Percentiles rank a stretch among this genome's conserved stretches.
phyloP scores from a whole-genome alignment of 2,888 invertebrate genomes.

The Physocephala rufipes region DNA sequence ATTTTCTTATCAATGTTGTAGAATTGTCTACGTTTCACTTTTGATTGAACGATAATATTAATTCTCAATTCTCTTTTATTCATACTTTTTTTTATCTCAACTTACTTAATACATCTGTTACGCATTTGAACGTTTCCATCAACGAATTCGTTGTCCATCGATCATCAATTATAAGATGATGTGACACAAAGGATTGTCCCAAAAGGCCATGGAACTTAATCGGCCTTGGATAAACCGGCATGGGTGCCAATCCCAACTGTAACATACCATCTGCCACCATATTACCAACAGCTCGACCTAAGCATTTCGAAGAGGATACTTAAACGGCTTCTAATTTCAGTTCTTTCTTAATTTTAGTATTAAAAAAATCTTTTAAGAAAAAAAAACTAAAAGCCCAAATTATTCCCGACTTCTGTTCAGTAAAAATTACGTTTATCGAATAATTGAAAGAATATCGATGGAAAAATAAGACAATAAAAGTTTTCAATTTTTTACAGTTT shows the following conservation, averaged over 20 bases:
- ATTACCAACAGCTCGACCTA: not conserved
- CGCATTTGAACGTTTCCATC: conserved; percentile 58
- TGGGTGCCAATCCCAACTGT: conserved; percentile 44
- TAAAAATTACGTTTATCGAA: not conserved
- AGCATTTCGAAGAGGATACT: not conserved
- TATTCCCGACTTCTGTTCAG: not conserved
- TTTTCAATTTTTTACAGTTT: not conserved
- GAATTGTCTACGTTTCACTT: conserved; percentile 54
- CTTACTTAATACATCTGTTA: conserved; percentile 59
- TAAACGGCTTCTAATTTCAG: not conserved
- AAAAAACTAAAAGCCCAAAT: not conserved
- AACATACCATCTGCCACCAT: not conserved
- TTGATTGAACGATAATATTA: not conserved
- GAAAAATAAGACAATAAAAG: not conserved
- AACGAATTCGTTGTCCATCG: conserved; percentile 59
- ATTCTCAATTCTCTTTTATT: not conserved
- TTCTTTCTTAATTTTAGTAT: not conserved
- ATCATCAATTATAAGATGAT: conserved; percentile 61
- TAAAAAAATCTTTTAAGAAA: not conserved
- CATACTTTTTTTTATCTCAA: not conserved
- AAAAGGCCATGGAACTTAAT: conserved; percentile 61
- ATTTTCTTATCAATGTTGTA: conserved; percentile 54
- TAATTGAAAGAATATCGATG: not conserved
- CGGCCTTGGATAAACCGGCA: conserved; percentile 57
- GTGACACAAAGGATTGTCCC: conserved; percentile 56